These are phyloP conservation scores for Corvus hawaiiensis DNA, from an alignment of 2,113 vertebrate genomes.

Conservation along the genomic window DNA sequence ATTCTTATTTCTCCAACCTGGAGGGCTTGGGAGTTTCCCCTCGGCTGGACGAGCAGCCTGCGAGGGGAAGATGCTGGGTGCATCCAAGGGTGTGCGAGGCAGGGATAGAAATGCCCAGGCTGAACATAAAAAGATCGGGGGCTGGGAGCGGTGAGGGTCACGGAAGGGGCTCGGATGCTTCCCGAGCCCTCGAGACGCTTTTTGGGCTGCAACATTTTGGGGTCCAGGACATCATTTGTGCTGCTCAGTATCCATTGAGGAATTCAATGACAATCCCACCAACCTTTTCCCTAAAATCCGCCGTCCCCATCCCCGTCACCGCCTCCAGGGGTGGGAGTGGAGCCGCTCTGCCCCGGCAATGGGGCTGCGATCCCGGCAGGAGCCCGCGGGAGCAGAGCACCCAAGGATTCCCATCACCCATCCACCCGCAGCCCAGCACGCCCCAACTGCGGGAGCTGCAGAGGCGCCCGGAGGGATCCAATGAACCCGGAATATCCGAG, in stretches of 20 bases:
- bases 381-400: neutral
- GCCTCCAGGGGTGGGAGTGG: rapidly evolving
- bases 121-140: rapidly evolving
- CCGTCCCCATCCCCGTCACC: neutral
- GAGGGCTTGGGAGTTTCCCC: neutral
- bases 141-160: neutral
- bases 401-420: rapidly evolving
- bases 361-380: neutral
- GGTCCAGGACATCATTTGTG: neutral
- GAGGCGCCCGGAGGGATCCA: neutral
- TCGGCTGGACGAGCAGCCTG: neutral
- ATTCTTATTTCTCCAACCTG: neutral
- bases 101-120: neutral
- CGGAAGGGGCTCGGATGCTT: neutral
- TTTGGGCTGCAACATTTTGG: neutral
- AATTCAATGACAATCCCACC: neutral
- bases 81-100: neutral
- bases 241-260: rapidly evolving
- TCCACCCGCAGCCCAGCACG: rapidly evolving
- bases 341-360: rapidly evolving
- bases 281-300: neutral
- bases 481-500: rapidly evolving
- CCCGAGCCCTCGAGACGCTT: rapidly evolving
- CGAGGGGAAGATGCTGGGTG: neutral
- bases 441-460: neutral